Base-by-base conservation (phyloP, 2,888 invertebrate species). In the Exephanes ischioxanthus region DNA sequence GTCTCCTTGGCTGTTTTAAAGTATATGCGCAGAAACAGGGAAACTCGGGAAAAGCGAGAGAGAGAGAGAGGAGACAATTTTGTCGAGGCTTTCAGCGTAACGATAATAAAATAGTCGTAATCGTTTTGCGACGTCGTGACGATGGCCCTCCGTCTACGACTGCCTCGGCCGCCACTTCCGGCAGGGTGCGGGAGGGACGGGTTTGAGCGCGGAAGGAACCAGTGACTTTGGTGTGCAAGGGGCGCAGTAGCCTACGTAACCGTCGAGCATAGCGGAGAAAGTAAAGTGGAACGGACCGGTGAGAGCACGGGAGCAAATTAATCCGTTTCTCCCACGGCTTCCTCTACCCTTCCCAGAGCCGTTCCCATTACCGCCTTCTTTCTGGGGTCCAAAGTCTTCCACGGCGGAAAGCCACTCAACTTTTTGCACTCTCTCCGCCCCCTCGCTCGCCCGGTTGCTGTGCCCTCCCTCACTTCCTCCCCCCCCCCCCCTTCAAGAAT, bases 251-350 rank as follows among this genome's bases (percentile, higher is more conserved):
- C 33, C 75, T 9, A 22, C 51, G 22, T 51, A 63, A 63, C 51
- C 33, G 48, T 51, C 16, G 51, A 75, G 67, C 30, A 67, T 48
- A 83, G 71, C 73, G 71, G 80, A 83, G 51, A 85, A 79, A 75
- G 85, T 80, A 86, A 80, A 77, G 80, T 76, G 79, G 85, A 88
- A 80, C 80, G 80, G 83, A 83, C 83, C 67, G 63, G 63, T 63
- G 63, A 63, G 77, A 75, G 83, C 76, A 82, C 82, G 58, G 80
- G 87, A 86, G 89, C 83, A 91, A 92, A 92, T 92, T 92, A 92
- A 92, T 92, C 90, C 89, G 89, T 89, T 91, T 88, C 86, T 80
- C 85, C 63, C 85, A 86, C 85, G 82, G 87, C 77, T 83, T 83
- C 86, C 86, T 41, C 41, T 41, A 14, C 26, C 58, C 22, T 22